These are phyloP conservation scores for Otocyon megalotis DNA, from an alignment of 2,113 vertebrate species.

Conservation along the genomic window DNA sequence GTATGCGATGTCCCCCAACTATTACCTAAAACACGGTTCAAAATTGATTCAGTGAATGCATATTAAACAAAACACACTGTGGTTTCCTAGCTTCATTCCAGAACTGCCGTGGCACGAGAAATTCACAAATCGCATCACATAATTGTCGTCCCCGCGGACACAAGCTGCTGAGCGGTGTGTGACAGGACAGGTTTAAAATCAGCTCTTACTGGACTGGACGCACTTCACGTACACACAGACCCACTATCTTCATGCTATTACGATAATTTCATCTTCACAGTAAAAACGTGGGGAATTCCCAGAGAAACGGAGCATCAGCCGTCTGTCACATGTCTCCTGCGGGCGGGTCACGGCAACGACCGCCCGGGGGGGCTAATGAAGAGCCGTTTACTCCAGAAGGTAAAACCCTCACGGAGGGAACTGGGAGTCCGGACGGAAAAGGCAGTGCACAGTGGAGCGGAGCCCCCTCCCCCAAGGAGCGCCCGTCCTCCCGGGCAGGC, in stretches of 20 bases:
- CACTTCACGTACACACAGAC: slow-evolving; percentile 41
- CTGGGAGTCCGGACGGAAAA: background rate
- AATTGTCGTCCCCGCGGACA: background rate
- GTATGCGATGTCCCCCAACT: background rate
- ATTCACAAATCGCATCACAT: background rate
- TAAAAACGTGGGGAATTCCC: slow-evolving; percentile 60
- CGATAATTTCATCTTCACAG: slow-evolving; percentile 84
- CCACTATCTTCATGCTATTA: slow-evolving; percentile 52
- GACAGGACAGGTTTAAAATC: background rate
- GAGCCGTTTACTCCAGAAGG: background rate
- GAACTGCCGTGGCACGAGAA: background rate
- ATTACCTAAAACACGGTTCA: background rate
- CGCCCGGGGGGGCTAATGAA: background rate
- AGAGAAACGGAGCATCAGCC: slow-evolving; percentile 30
- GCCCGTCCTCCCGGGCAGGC: background rate
- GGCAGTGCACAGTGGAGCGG: slow-evolving; percentile 34
- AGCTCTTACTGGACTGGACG: slow-evolving; percentile 17
- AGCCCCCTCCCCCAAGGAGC: background rate
- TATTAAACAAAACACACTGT: background rate
- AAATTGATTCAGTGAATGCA: background rate
- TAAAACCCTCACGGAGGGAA: background rate
- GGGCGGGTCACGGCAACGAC: background rate
- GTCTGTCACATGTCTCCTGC: background rate
- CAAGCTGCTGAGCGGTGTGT: background rate
- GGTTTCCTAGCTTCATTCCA: background rate